phyloP scores from a whole-genome alignment of 2,113 vertebrate species.

The Desmodus rotundus region DNA sequence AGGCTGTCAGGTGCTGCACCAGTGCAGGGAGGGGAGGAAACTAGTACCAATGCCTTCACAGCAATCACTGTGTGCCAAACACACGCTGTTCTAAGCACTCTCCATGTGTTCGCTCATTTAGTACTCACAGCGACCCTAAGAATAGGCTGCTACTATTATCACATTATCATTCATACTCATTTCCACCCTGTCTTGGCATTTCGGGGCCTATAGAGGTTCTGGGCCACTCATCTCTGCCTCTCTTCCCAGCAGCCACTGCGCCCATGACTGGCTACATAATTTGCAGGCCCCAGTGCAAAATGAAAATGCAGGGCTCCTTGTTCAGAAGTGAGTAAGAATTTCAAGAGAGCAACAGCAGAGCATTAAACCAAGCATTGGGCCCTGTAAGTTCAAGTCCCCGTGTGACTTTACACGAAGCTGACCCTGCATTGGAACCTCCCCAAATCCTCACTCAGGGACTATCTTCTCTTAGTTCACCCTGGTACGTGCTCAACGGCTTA shows the following conservation, averaged over 20 bases:
- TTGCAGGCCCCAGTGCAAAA: not conserved
- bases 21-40: not conserved
- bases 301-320: not conserved
- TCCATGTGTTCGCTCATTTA: not conserved
- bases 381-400: not conserved
- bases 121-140: not conserved
- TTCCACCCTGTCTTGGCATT: not conserved
- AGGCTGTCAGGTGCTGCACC: not conserved
- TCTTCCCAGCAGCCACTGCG: not conserved
- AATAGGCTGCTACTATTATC: not conserved
- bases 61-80: rapidly evolving
- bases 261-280: not conserved
- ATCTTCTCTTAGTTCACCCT: not conserved
- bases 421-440: not conserved
- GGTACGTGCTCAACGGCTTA: not conserved
- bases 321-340: not conserved
- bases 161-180: not conserved
- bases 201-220: not conserved
- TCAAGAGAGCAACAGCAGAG: not conserved
- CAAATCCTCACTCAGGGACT: not conserved
- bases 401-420: not conserved
- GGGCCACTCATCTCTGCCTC: not conserved
- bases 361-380: not conserved
- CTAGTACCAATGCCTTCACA: rapidly evolving
- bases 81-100: not conserved